Conservation (phyloP, 1,140 invertebrate genomes). For the Pygmarrhopalites habei region DNA sequence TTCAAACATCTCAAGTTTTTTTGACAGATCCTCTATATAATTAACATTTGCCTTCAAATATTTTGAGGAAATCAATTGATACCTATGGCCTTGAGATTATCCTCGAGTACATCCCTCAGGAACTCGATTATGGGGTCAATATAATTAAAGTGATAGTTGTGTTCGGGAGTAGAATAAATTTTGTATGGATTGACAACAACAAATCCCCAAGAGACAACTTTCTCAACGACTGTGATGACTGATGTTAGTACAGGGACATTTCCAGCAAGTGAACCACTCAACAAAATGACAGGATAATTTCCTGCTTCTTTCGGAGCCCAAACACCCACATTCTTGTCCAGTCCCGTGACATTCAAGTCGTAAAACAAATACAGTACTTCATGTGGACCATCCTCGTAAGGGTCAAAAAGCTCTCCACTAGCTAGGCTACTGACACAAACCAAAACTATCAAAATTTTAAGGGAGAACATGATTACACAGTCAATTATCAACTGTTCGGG, state of each 20-base stretch:
- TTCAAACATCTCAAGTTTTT: no score
- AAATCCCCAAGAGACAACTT: constrained; percentile 33
- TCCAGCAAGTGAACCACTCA: constrained; percentile 15
- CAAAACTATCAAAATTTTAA: no score
- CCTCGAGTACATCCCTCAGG: constrained; percentile 19
- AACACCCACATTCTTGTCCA: constrained; percentile 21
- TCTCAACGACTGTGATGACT: constrained; percentile 14
- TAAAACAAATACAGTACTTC: background rate
- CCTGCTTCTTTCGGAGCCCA: constrained; percentile 30
- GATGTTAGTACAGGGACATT: background rate
- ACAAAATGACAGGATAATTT: constrained; percentile 7
- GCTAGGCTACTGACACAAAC: no score
- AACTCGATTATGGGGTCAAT: constrained; percentile 30
- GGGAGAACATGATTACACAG: no score
- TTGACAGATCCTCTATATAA: no score
- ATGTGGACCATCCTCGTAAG: background rate
- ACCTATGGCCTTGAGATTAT: constrained; percentile 20
- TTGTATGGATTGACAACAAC: constrained; percentile 28
- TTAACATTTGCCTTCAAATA: no score
- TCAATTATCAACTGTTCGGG: no score
- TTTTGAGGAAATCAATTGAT: no score
- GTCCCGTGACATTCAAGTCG: background rate
- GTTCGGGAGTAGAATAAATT: constrained; percentile 12
- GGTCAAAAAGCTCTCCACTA: constrained; percentile 1
- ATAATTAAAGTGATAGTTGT: constrained; percentile 17